Percentiles rank a stretch among this genome's conserved stretches.
These are phyloP conservation scores for Meteorus sp. DNA, from an alignment of 1,140 invertebrate genomes.

Conservation along the genomic window DNA sequence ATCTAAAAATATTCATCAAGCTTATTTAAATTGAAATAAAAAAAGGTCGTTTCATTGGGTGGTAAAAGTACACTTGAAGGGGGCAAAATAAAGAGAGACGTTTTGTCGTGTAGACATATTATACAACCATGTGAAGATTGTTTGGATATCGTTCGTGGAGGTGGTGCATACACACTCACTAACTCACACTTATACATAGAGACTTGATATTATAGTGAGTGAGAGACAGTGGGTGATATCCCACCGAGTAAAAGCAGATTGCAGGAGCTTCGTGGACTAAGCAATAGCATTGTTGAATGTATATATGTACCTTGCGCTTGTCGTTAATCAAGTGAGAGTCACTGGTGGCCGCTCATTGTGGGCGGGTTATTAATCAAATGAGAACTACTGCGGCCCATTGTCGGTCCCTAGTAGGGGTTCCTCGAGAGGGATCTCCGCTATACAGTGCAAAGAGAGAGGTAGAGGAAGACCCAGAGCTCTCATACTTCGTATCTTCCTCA, in stretches of 20 bases:
- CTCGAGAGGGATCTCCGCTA: conserved; percentile 24
- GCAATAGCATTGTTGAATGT: background rate
- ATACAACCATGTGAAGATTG: too few relatives aligned
- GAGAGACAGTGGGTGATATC: too few relatives aligned
- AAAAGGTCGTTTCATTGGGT: too few relatives aligned
- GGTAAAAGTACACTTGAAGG: too few relatives aligned
- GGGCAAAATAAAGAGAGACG: too few relatives aligned
- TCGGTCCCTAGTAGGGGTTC: conserved; percentile 44
- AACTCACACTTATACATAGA: too few relatives aligned
- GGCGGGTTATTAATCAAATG: conserved; percentile 58
- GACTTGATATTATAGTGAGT: too few relatives aligned
- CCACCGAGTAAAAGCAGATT: conserved; percentile 5
- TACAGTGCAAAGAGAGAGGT: too few relatives aligned
- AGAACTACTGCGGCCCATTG: conserved; percentile 56
- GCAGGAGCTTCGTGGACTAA: background rate
- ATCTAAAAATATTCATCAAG: conserved; percentile 1
- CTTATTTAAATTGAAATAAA: background rate
- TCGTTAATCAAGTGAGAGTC: conserved; percentile 58
- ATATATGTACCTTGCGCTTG: conserved; percentile 2
- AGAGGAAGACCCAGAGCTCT: background rate
- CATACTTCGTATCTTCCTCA: background rate
- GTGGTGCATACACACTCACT: too few relatives aligned
- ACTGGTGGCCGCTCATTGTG: conserved; percentile 52
- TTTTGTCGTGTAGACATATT: too few relatives aligned
- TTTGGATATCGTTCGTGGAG: too few relatives aligned